Evolutionary conservation across 2,113 vertebrate genomes (phyloP).

Genomic region (Ctenodactylus gundi): DNA sequence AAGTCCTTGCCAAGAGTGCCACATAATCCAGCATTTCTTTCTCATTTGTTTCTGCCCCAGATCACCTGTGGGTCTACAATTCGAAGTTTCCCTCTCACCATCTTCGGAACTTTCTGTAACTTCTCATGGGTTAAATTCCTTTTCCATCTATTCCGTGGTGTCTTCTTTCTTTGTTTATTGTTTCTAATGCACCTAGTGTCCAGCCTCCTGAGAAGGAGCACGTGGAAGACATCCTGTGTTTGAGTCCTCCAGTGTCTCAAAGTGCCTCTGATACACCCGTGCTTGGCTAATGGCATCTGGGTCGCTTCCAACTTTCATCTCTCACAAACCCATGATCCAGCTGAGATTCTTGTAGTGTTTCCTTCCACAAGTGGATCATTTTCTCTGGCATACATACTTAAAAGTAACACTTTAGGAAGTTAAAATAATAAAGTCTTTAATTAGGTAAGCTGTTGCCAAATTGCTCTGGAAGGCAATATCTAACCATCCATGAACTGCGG

Average conservation of each 20-base stretch:
- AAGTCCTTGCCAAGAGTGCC: not conserved
- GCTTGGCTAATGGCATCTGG: not conserved
- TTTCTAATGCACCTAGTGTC: not conserved
- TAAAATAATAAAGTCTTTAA: conserved; percentile 29
- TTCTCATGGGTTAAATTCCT: not conserved
- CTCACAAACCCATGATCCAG: not conserved
- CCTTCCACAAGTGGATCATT: not conserved
- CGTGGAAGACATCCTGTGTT: not conserved
- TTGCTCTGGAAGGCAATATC: conserved; percentile 19
- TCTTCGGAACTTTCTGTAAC: not conserved
- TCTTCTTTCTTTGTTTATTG: not conserved
- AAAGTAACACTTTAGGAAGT: not conserved
- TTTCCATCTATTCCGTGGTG: not conserved
- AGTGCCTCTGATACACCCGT: not conserved
- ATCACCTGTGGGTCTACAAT: not conserved
- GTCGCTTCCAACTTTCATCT: not conserved
- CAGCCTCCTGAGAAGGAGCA: not conserved
- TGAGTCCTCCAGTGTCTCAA: not conserved
- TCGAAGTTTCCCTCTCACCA: not conserved
- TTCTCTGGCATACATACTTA: not conserved
- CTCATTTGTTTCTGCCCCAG: not conserved
- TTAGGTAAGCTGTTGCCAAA: not conserved
- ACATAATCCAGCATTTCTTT: not conserved
- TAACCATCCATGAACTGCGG: not conserved
- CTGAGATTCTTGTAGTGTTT: not conserved